Conservation (phyloP, 2,113 vertebrate genomes). For the Callipepla californica region DNA sequence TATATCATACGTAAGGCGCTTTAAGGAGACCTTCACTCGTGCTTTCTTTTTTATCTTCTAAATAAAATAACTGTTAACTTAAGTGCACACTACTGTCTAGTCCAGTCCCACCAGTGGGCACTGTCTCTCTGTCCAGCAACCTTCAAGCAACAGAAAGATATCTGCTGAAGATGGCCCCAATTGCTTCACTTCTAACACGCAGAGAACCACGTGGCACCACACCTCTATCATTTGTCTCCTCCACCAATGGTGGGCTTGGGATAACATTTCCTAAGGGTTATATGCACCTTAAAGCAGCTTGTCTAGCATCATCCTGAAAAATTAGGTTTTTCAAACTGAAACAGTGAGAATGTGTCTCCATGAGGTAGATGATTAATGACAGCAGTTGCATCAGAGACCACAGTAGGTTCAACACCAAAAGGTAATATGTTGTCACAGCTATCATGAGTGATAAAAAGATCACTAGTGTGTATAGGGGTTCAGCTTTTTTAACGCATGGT, state of each 20-base stretch:
- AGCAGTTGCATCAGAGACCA: neutral
- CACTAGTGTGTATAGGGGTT: neutral
- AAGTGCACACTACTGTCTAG: neutral
- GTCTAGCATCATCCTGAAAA: neutral
- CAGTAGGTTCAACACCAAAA: neutral
- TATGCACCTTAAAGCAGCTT: neutral
- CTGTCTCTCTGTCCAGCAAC: neutral
- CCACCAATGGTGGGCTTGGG: fast-evolving
- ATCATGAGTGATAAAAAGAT: neutral
- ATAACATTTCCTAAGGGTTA: neutral
- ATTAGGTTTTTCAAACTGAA: neutral
- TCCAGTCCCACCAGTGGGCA: neutral
- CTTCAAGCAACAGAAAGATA: neutral
- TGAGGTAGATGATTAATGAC: neutral
- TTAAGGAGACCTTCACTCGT: neutral
- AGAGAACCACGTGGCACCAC: neutral
- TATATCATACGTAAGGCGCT: neutral
- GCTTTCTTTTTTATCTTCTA: neutral
- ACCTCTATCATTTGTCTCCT: neutral
- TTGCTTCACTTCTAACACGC: neutral
- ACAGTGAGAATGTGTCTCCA: neutral
- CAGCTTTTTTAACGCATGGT: neutral
- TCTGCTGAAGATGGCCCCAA: neutral
- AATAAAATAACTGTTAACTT: neutral
- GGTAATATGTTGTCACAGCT: neutral